phyloP scores from a whole-genome alignment of 2,113 vertebrate genomes.

The Alosa alosa region DNA sequence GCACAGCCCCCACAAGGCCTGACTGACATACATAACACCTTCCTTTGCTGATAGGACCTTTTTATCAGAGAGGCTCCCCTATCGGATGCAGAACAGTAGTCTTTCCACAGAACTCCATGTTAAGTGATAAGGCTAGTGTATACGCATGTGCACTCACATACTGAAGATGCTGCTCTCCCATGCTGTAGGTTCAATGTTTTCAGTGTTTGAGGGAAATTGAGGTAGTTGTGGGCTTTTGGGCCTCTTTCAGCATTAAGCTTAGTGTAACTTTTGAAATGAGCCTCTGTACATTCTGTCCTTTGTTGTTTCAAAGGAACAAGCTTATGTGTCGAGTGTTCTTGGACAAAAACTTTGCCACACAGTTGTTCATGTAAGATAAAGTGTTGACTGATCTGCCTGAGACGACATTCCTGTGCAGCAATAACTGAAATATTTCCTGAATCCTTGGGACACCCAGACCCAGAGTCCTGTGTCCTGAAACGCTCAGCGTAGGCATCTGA shows the following conservation, averaged over 20 bases:
- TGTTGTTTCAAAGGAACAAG: background rate
- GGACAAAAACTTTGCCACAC: conserved; percentile 3
- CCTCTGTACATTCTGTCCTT: background rate
- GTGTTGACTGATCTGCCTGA: conserved; percentile 48
- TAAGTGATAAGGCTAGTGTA: conserved; percentile 58
- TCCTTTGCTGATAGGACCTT: conserved; percentile 55
- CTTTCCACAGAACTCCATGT: conserved; percentile 58
- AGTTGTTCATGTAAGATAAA: conserved; percentile 43
- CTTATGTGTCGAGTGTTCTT: background rate
- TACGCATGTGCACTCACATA: background rate
- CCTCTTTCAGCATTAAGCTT: background rate
- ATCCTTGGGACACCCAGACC: conserved; percentile 14
- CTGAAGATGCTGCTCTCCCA: conserved; percentile 1
- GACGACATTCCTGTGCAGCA: conserved; percentile 43
- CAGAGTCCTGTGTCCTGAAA: background rate
- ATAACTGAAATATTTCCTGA: conserved; percentile 36
- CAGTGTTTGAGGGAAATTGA: background rate
- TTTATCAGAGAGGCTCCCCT: conserved; percentile 32
- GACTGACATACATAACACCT: conserved; percentile 41
- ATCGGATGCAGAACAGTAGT: conserved; percentile 64
- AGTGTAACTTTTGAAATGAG: background rate
- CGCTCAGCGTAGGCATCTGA: conserved; percentile 44
- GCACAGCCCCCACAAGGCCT: background rate
- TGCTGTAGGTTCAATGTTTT: background rate
- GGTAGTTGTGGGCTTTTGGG: background rate